Percentiles rank a stretch among this genome's conserved stretches.
These are phyloP conservation scores for Noctua pronuba DNA, from an alignment of 2,888 invertebrate genomes.

Conservation along the genomic window DNA sequence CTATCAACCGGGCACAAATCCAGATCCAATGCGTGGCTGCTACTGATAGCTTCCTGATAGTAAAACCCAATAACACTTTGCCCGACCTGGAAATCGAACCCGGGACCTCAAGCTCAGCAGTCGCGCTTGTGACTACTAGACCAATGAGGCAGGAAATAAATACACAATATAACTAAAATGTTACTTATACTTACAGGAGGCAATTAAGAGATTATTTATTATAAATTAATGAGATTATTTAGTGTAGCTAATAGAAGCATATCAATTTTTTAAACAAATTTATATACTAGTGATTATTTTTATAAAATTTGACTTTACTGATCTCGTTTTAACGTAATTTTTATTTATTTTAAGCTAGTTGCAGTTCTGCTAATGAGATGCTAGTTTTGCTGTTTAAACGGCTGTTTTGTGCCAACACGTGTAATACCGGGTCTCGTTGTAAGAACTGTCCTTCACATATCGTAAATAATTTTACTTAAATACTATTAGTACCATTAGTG, in stretches of 20 bases:
- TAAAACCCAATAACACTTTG: not conserved
- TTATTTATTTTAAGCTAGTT: conserved; percentile 31
- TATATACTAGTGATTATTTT: conserved; percentile 43
- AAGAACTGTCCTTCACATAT: conserved; percentile 20
- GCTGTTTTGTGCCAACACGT: not conserved
- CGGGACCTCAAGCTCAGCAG: not conserved
- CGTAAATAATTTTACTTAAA: conserved; percentile 27
- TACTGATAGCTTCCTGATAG: not conserved
- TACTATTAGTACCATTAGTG: conserved; percentile 28
- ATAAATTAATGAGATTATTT: conserved; percentile 43
- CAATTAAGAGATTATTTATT: conserved; percentile 42
- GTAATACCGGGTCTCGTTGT: conserved; percentile 5
- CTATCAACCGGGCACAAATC: not conserved
- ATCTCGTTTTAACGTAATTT: conserved; percentile 56
- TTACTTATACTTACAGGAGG: conserved; percentile 8
- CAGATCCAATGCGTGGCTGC: not conserved
- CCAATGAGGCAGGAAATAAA: not conserved
- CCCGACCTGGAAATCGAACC: not conserved
- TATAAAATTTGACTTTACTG: conserved; percentile 35
- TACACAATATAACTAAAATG: conserved; percentile 9
- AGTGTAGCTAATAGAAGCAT: conserved; percentile 33
- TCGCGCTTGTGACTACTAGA: not conserved
- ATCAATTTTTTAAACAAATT: conserved; percentile 49
- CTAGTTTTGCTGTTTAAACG: not conserved
- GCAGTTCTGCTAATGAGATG: not conserved